These are phyloP conservation scores for Heliconius hortense DNA, from an alignment of 2,888 invertebrate genomes.

Conservation along the genomic window DNA sequence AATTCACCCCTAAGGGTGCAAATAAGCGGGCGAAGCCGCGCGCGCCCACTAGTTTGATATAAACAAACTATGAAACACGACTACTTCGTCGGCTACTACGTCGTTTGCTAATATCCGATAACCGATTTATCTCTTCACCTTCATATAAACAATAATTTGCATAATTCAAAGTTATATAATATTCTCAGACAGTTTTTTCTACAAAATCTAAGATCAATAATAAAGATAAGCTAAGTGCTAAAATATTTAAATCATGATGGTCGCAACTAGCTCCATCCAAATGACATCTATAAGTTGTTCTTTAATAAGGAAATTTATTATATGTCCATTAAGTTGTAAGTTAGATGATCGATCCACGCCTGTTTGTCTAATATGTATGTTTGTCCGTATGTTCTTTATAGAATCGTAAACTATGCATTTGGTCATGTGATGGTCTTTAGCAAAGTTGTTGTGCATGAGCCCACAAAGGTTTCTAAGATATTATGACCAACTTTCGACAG, in stretches of 20 bases:
- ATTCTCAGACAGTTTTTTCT: neutral
- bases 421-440: too few relatives aligned
- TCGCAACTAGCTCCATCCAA: neutral
- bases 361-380: neutral
- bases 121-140: neutral
- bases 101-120: too few relatives aligned
- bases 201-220: neutral
- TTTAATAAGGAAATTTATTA: constrained; percentile 1
- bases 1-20: too few relatives aligned
- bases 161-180: constrained; percentile 14
- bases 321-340: neutral
- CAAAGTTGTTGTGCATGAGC: too few relatives aligned
- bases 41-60: too few relatives aligned
- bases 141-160: neutral
- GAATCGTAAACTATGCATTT: too few relatives aligned
- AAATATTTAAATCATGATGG: constrained; percentile 12
- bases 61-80: too few relatives aligned
- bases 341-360: neutral
- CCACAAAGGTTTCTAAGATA: too few relatives aligned
- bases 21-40: too few relatives aligned
- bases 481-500: too few relatives aligned
- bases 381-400: too few relatives aligned
- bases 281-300: constrained; percentile 1
- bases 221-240: constrained; percentile 11
- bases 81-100: too few relatives aligned